Conservation (phyloP, 2,888 invertebrate genomes). For the Lycophotia porphyrea region DNA sequence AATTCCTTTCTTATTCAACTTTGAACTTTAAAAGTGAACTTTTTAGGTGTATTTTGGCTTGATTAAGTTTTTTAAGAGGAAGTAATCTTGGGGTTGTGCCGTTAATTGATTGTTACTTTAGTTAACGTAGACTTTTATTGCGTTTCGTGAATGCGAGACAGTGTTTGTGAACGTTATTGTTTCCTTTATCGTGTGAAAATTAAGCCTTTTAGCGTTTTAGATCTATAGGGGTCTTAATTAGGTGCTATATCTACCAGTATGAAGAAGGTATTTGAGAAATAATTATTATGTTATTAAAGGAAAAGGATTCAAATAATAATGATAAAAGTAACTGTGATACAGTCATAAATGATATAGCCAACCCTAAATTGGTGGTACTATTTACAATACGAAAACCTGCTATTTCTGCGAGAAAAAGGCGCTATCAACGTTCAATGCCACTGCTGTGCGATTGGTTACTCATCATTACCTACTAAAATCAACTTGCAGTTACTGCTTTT, state of each 20-base stretch:
- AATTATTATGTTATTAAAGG: neutral
- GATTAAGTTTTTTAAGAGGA: slow-evolving; percentile 20
- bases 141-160: slow-evolving; percentile 44
- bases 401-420: too few species aligned
- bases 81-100: slow-evolving; percentile 71
- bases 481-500: neutral
- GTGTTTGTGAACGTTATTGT: slow-evolving; percentile 60
- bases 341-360: neutral
- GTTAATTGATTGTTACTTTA: slow-evolving; percentile 81
- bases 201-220: slow-evolving; percentile 43
- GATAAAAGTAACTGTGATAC: neutral
- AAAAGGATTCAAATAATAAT: neutral
- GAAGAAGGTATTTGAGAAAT: neutral
- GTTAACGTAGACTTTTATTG: slow-evolving; percentile 74
- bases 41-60: slow-evolving; percentile 35
- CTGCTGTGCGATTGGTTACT: too few species aligned
- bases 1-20: slow-evolving; percentile 12
- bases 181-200: slow-evolving; percentile 58
- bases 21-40: slow-evolving; percentile 31
- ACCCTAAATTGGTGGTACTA: neutral
- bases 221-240: slow-evolving; percentile 28
- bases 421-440: too few species aligned
- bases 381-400: neutral
- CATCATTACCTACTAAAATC: neutral
- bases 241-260: neutral